Conservation (phyloP, 2,113 vertebrate genomes). For the Dicaeum eximium region DNA sequence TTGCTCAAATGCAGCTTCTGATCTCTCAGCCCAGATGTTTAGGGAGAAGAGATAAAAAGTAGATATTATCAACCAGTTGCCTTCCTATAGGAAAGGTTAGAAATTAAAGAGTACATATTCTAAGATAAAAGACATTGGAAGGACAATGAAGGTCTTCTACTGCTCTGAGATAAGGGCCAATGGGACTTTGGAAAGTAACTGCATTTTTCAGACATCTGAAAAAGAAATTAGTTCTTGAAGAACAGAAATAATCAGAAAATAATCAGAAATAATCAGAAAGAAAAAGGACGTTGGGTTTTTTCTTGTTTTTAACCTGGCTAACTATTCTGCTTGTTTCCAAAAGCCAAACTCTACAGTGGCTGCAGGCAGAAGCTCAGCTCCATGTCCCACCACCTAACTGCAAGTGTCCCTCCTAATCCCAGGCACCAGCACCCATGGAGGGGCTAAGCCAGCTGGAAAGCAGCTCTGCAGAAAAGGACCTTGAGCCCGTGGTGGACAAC, state of each 20-base stretch:
- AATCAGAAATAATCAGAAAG: not conserved
- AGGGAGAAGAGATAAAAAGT: not conserved
- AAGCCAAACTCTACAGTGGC: not conserved
- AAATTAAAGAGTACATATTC: not conserved
- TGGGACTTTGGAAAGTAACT: not conserved
- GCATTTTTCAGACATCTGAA: not conserved
- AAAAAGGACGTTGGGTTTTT: too few relatives aligned
- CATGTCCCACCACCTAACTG: not conserved
- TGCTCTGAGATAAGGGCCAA: not conserved
- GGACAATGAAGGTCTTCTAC: not conserved
- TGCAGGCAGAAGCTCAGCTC: not conserved
- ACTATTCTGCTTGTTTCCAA: not conserved
- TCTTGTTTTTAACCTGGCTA: not conserved
- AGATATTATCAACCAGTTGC: not conserved
- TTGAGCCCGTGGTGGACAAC: not conserved
- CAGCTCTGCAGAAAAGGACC: not conserved
- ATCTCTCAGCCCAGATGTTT: not conserved
- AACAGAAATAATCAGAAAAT: not conserved
- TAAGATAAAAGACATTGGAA: not conserved
- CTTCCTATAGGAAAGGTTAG: not conserved
- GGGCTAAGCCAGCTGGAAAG: not conserved
- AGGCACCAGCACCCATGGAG: not conserved
- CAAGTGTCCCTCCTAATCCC: not conserved
- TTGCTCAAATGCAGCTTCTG: not conserved
- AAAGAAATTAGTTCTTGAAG: not conserved